These are phyloP conservation scores for Augochlora pura DNA, from an alignment of 1,140 invertebrate species.

Conservation along the genomic window DNA sequence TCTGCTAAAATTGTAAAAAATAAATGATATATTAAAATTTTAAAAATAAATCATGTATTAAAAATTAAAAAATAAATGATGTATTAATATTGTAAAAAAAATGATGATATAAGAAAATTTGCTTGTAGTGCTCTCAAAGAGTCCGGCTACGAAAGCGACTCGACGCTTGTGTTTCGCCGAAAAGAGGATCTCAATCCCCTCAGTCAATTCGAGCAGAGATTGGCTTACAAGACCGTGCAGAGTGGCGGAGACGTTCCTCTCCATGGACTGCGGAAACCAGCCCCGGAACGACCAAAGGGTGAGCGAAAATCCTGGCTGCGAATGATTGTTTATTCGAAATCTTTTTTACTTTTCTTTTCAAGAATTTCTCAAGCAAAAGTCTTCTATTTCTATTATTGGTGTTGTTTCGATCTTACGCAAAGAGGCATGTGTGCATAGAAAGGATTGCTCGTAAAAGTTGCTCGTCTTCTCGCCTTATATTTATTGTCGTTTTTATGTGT, in stretches of 20 bases:
- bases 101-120: background rate
- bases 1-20: background rate
- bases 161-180: conserved; percentile 90
- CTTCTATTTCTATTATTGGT: background rate
- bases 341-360: background rate
- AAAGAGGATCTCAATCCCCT: conserved; percentile 85
- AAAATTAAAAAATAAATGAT: too few species aligned
- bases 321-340: background rate
- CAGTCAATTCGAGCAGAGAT: conserved; percentile 89
- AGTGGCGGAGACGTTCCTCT: conserved; percentile 95
- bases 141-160: conserved; percentile 94
- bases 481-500: background rate
- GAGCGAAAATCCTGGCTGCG: conserved; percentile 63
- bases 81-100: background rate
- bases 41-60: too few species aligned
- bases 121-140: conserved; percentile 88
- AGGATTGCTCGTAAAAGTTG: too few species aligned
- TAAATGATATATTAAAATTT: background rate
- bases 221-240: conserved; percentile 92
- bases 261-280: conserved; percentile 91
- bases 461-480: background rate
- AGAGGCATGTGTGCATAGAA: conserved; percentile 23
- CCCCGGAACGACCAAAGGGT: conserved; percentile 93
- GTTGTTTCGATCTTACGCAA: background rate
- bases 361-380: background rate